phyloP scores from a whole-genome alignment of 2,113 vertebrate species.

The Pomatorhinus ruficollis region DNA sequence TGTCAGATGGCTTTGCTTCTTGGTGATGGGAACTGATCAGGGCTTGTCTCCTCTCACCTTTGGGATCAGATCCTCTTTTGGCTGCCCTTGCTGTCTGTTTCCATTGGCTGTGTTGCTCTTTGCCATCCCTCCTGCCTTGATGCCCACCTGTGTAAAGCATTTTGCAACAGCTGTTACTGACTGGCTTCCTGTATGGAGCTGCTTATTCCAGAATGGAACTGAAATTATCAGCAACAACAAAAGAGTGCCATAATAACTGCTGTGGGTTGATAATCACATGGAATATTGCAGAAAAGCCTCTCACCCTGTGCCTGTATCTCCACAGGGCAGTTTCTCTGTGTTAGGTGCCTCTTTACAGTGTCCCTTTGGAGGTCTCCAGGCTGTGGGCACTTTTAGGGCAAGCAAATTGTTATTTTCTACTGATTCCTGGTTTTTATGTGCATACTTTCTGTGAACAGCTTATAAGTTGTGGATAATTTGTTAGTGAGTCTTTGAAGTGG shows the following conservation, averaged over 20 bases:
- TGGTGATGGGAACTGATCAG: neutral
- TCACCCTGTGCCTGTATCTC: neutral
- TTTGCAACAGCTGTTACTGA: neutral
- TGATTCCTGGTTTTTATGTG: neutral
- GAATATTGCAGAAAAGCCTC: neutral
- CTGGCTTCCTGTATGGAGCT: neutral
- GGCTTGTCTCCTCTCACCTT: neutral
- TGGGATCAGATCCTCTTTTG: neutral
- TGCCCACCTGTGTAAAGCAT: neutral
- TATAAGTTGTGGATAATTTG: neutral
- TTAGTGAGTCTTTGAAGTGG: neutral
- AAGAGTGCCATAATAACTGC: accelerated
- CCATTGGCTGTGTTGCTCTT: accelerated
- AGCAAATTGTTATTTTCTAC: neutral
- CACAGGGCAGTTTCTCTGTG: neutral
- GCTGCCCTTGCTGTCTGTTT: neutral
- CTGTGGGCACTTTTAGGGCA: neutral
- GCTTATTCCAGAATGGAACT: neutral
- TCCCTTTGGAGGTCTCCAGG: neutral
- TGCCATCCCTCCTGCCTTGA: accelerated
- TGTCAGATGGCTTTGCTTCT: neutral
- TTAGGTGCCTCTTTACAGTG: neutral
- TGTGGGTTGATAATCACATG: neutral
- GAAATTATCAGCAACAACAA: neutral
- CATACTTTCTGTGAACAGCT: neutral